phyloP scores from a whole-genome alignment of 2,888 invertebrate species.

The Hoplodrina ambigua region DNA sequence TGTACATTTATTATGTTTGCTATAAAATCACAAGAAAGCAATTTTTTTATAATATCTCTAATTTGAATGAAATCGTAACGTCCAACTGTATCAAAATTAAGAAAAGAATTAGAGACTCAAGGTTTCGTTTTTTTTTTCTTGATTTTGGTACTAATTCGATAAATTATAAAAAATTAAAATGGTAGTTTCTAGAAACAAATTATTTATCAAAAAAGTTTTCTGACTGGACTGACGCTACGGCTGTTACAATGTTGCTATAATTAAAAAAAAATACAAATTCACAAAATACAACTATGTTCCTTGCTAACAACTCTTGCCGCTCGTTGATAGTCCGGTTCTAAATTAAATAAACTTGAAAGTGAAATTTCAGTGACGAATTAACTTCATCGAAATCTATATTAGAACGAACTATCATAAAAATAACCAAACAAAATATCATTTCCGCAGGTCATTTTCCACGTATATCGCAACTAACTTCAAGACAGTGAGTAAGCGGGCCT shows the following conservation, averaged over 20 bases:
- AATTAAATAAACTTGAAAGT: conserved; percentile 46
- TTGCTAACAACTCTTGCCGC: conserved; percentile 16
- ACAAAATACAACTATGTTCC: conserved; percentile 37
- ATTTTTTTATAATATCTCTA: no score
- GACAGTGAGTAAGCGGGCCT: conserved; percentile 89
- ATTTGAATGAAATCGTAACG: neutral
- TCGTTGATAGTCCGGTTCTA: conserved; percentile 46
- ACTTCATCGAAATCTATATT: conserved; percentile 31
- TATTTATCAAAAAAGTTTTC: conserved; percentile 3
- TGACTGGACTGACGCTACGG: neutral
- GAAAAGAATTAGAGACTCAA: neutral
- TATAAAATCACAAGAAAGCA: neutral
- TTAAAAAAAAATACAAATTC: conserved; percentile 44
- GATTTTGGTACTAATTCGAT: no score
- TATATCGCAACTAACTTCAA: conserved; percentile 86
- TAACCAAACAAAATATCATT: conserved; percentile 70
- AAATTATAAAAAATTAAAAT: conserved; percentile 2
- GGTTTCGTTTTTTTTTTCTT: neutral
- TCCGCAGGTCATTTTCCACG: conserved; percentile 81
- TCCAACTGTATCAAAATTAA: neutral
- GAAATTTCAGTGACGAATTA: conserved; percentile 52
- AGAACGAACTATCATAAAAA: conserved; percentile 45
- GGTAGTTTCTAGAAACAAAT: conserved; percentile 46
- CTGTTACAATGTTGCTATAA: conserved; percentile 50
- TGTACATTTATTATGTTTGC: no score